Evolutionary conservation across 2,888 invertebrate genomes (phyloP).

Genomic region (Diarsia dahlii): DNA sequence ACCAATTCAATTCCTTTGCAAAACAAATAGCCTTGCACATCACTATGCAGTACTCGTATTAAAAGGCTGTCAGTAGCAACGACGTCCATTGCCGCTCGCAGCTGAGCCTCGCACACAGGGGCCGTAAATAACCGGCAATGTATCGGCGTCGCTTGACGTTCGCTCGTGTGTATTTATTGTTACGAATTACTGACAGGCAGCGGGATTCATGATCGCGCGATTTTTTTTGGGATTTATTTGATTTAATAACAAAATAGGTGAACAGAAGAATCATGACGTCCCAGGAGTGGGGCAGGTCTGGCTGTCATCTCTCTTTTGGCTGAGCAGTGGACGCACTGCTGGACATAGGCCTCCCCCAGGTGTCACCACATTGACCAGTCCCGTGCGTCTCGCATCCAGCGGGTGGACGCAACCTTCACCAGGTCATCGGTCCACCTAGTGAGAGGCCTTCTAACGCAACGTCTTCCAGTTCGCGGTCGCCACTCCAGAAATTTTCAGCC

Average conservation of each 20-base stretch:
- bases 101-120: slow-evolving; percentile 58
- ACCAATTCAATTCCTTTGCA: slow-evolving; percentile 7
- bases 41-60: slow-evolving; percentile 55
- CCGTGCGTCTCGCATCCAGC: too few relatives aligned
- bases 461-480: too few relatives aligned
- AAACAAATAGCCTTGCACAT: slow-evolving; percentile 26
- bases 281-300: too few relatives aligned
- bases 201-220: slow-evolving; percentile 49
- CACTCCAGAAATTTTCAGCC: too few relatives aligned
- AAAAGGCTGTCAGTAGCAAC: slow-evolving; percentile 62
- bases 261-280: not conserved
- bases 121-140: slow-evolving; percentile 69
- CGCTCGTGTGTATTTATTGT: slow-evolving; percentile 57
- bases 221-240: slow-evolving; percentile 30
- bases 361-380: too few relatives aligned
- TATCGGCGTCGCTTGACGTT: slow-evolving; percentile 49
- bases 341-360: too few relatives aligned
- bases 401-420: too few relatives aligned
- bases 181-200: slow-evolving; percentile 52
- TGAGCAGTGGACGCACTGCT: too few relatives aligned
- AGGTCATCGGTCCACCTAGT: too few relatives aligned
- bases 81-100: slow-evolving; percentile 66
- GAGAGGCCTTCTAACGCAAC: too few relatives aligned
- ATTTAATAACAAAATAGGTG: not conserved
- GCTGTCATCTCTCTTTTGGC: too few relatives aligned